Evolutionary conservation across 2,888 invertebrate genomes (phyloP), one percentile per base, ranked within the genome.

Genomic region (Tridacna crocea): DNA sequence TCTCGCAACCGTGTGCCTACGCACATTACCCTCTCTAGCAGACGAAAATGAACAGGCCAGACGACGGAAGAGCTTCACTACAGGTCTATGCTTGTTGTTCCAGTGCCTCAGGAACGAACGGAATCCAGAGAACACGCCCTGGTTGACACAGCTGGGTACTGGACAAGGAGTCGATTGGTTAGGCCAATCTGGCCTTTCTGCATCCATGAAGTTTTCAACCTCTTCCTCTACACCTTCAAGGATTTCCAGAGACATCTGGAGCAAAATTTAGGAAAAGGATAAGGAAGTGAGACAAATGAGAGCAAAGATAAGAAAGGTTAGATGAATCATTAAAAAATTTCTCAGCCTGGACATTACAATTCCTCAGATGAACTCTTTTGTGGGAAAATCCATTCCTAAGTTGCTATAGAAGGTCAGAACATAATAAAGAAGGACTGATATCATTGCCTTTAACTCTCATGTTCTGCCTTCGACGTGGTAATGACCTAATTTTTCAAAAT

Each of bases 151-250:
- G 15, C 17, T 13, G 11, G 22, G 22, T 8, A 70, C 70, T 11
- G 48, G 70, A 70, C 70, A 70, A 36, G 47, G 11, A 13, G 70
- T 70, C 17, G 70, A 47, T 10, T 47, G n/a, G 48, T 70, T 51
- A 70, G 70, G 70, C 66, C 66, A 66, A 27, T 27, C 66, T 66
- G 66, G 36, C 70, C 70, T 70, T 70, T 70, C n/a, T 0, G n/a
- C 70, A 1, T 24, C 15, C 19, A 19, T 17, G n/a, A 70, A 47
- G 22, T 13, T 11, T 10, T 12, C 70, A n/a, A 70, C 22, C 24
- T 70, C 70, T 22, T 70, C 70, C 4, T 46, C 51, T 13, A 70
- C 24, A 22, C 70, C 70, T n/a, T 48, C 47, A 10, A 70, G 48
- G 15, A 70, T 48, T 36, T 70, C 48, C 11, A 70, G 24, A 17